Evolutionary conservation across 2,888 invertebrate genomes (phyloP).

Genomic region (Chaitophorus viminalis): DNA sequence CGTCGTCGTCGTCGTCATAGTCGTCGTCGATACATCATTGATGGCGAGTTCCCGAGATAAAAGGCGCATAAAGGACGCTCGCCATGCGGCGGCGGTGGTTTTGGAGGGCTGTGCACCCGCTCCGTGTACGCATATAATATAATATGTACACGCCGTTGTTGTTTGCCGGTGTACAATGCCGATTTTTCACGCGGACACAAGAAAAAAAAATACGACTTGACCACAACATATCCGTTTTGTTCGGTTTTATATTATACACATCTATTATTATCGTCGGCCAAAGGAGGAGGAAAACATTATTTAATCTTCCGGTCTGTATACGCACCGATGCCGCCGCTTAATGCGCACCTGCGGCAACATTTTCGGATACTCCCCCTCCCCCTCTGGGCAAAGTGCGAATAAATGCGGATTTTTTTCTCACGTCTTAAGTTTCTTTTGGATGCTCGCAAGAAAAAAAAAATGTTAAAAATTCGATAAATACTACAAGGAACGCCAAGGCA

Average conservation of each 20-base stretch:
- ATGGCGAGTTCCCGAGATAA: constrained; percentile 35
- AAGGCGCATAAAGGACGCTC: constrained; percentile 25
- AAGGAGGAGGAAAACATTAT: constrained; percentile 36
- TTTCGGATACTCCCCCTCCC: not conserved
- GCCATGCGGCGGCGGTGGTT: not conserved
- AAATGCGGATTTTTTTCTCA: constrained; percentile 6
- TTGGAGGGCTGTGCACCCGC: no score
- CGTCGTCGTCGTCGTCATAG: constrained; percentile 30
- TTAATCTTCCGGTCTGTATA: constrained; percentile 49
- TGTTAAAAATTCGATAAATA: not conserved
- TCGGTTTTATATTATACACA: constrained; percentile 22
- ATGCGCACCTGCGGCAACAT: constrained; percentile 33
- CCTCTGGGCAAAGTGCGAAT: not conserved
- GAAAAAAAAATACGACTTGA: constrained; percentile 49
- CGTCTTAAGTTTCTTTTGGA: not conserved
- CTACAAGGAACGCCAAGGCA: not conserved
- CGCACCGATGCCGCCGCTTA: not conserved
- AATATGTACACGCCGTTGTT: not conserved
- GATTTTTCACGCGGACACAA: constrained; percentile 47
- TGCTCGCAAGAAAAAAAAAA: not conserved
- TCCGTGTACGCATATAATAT: no score
- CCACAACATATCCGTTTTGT: constrained; percentile 54
- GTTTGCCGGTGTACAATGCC: constrained; percentile 29
- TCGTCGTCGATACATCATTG: constrained; percentile 54
- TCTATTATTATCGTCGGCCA: not conserved